Percentiles rank a stretch among this genome's conserved stretches.
phyloP scores from a whole-genome alignment of 2,797 vertebrate species.

The Darevskia mixta region DNA sequence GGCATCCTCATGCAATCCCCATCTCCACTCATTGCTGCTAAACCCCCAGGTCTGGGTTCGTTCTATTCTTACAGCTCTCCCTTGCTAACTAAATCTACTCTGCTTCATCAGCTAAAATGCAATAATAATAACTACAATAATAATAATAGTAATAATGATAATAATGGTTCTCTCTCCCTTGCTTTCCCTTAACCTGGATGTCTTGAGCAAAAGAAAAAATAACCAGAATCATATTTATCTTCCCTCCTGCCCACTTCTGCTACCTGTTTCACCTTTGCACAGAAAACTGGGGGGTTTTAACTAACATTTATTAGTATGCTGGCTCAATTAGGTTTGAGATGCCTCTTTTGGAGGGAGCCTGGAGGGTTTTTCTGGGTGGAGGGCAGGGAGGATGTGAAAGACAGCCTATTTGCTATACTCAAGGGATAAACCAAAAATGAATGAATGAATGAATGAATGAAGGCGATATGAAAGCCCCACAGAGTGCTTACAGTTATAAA shows the following conservation, averaged over 20 bases:
- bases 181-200: background rate
- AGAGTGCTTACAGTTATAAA: background rate
- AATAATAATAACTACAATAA: too few species aligned
- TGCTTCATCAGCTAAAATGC: background rate
- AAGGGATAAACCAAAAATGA: background rate
- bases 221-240: background rate
- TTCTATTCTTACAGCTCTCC: background rate
- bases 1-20: background rate
- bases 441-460: background rate
- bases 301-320: background rate
- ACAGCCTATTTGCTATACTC: background rate
- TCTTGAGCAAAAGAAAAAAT: background rate
- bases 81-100: background rate
- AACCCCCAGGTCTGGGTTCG: background rate
- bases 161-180: background rate
- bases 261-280: background rate
- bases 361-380: background rate
- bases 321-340: background rate
- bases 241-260: background rate
- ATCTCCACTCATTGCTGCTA: background rate
- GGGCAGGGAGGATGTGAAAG: background rate
- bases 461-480: background rate
- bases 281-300: background rate
- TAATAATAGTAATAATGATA: too few species aligned
- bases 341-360: background rate